Base-by-base conservation (phyloP, 1,140 invertebrate species). In the Nomia melanderi region DNA sequence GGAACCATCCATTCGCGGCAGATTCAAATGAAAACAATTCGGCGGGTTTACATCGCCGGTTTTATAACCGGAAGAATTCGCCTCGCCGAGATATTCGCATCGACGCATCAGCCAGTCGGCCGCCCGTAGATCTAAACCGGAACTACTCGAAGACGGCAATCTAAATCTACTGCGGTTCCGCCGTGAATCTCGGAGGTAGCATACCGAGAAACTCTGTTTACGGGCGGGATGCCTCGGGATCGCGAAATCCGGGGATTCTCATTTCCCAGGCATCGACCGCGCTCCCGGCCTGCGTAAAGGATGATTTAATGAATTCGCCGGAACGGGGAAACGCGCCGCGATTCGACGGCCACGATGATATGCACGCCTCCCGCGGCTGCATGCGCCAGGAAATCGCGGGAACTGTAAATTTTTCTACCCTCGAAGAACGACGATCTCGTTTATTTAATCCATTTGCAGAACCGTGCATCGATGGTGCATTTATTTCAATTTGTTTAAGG, bases 181-280 rank as follows among this genome's bases (percentile, higher is more conserved):
- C 54, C 60, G 54, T 75, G 77, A 82, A 83, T 83, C 80, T 76
- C 65, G 53, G 67, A 64, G 65, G 80, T 79, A 83, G 79, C 82
- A 79, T 44, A 67, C 81, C 77, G 66, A 64, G 81, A 82, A 83
- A 83, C 77, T 83, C 71, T 83, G 76, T 83, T 83, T 83, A 83
- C 76, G 66, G 20, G 27, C 20, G 63, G 72, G 70, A 80, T 60
- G 47, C 66, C 33, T 69, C 53, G 33, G 59, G 50, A 79, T 82
- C 81, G 76, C 53, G 80, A 64, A 81, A 82, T 82, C 62, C 79
- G 41, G 74, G 6, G 66, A 69, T 81, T 67, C 81, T 81, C 81
- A 67, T 82, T 82, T 82, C 67, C 81, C 77, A 41, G 27, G 39
- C 63, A 81, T 81, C 71, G 79, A 75, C 64, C 64, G 39, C 31